phyloP scores from a whole-genome alignment of 2,113 vertebrate genomes.

The Catharus fuscescens region DNA sequence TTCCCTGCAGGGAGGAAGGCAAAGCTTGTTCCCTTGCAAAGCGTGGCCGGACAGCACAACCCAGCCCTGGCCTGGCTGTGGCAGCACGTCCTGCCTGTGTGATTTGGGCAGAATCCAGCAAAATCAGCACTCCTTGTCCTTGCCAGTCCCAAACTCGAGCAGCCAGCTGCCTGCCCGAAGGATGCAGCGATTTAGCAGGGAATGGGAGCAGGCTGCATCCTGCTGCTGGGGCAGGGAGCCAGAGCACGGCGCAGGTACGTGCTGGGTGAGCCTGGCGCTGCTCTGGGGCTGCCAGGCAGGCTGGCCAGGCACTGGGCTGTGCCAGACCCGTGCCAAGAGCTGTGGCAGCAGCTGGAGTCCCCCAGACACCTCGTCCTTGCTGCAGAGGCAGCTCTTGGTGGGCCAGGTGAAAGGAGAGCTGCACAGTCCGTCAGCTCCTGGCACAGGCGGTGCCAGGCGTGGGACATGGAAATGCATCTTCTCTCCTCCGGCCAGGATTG shows the following conservation, averaged over 20 bases:
- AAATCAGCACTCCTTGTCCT: background rate
- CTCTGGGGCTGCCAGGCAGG: background rate
- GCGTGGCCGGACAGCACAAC: accelerated
- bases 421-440: background rate
- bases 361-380: background rate
- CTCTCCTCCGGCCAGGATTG: slow-evolving; percentile 33
- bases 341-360: background rate
- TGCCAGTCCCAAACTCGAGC: background rate
- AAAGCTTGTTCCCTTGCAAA: background rate
- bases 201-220: background rate
- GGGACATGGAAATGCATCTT: slow-evolving; percentile 19
- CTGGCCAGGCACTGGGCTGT: background rate
- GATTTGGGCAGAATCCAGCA: background rate
- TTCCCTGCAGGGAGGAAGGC: background rate
- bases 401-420: background rate
- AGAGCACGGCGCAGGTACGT: accelerated
- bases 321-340: background rate
- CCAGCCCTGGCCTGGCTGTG: background rate
- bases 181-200: background rate
- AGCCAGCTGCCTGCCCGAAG: background rate
- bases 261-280: accelerated
- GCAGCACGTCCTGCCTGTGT: background rate
- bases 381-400: background rate
- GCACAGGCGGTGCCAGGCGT: background rate
- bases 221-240: background rate